These are phyloP conservation scores for Melopsittacus undulatus DNA, from an alignment of 2,797 vertebrate species.

Conservation along the genomic window DNA sequence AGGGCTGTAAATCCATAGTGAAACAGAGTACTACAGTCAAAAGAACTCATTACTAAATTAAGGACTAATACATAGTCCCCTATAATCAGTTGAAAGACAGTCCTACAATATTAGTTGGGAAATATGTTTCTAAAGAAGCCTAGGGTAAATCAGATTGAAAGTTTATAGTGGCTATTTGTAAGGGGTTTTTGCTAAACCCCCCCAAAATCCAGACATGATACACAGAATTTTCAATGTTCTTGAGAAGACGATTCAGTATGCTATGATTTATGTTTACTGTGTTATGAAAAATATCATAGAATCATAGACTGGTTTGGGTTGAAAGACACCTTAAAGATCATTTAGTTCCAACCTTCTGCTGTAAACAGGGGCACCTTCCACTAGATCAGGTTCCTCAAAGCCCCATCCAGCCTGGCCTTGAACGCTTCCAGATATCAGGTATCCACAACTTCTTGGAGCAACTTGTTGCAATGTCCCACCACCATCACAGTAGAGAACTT, in stretches of 20 bases:
- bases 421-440: background rate
- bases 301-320: background rate
- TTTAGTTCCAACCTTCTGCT: background rate
- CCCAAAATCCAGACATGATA: background rate
- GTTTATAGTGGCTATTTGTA: background rate
- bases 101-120: background rate
- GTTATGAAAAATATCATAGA: background rate
- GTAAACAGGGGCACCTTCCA: background rate
- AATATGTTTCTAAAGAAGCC: background rate
- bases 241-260: background rate
- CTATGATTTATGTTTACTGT: background rate
- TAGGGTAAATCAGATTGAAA: background rate
- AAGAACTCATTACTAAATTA: background rate
- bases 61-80: background rate
- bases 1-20: background rate
- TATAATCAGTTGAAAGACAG: background rate
- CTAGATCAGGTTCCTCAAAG: background rate
- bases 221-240: background rate
- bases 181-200: background rate
- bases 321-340: background rate
- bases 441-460: background rate
- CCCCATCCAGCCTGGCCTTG: background rate
- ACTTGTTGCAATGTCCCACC: background rate
- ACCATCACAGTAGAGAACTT: background rate
- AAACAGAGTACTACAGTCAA: background rate